phyloP scores from a whole-genome alignment of 2,888 invertebrate species.

The Fragum sueziense region DNA sequence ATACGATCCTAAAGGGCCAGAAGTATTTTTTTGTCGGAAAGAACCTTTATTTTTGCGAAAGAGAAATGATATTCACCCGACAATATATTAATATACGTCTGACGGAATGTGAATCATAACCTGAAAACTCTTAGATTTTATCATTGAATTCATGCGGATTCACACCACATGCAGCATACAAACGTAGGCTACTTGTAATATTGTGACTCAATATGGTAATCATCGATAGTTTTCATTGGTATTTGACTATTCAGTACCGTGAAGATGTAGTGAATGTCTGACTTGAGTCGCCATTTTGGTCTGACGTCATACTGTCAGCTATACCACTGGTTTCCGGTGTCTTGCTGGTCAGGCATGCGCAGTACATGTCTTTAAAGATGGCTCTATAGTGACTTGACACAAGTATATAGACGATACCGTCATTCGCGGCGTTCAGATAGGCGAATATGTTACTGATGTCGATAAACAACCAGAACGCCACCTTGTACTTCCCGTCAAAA shows the following conservation, averaged over 20 bases:
- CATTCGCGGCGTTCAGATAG: slow-evolving; percentile 54
- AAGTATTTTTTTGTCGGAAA: no score
- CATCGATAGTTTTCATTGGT: no score
- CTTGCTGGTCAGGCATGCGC: not conserved
- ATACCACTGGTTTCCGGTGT: not conserved
- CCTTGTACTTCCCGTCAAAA: slow-evolving; percentile 50
- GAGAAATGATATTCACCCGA: no score
- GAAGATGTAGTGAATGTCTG: not conserved
- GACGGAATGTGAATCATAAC: no score
- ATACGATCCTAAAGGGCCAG: no score
- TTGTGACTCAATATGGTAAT: no score
- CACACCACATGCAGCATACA: no score
- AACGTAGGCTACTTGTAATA: no score
- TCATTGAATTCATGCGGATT: no score
- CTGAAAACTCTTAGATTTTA: no score
- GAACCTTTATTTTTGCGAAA: no score
- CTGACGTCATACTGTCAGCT: slow-evolving; percentile 1
- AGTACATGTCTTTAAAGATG: slow-evolving; percentile 35
- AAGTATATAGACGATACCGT: slow-evolving; percentile 44
- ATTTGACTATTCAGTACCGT: not conserved
- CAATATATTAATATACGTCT: no score
- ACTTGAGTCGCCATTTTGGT: not conserved
- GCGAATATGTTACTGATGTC: slow-evolving; percentile 52
- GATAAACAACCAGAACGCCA: slow-evolving; percentile 50
- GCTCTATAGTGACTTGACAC: slow-evolving; percentile 43